A percentile compares a stretch with the other conserved stretches of the same genome.
These are phyloP conservation scores for Heliocidaris erythrogramma DNA, from an alignment of 35 echinoderm and acorn worm genomes.

Conservation along the genomic window DNA sequence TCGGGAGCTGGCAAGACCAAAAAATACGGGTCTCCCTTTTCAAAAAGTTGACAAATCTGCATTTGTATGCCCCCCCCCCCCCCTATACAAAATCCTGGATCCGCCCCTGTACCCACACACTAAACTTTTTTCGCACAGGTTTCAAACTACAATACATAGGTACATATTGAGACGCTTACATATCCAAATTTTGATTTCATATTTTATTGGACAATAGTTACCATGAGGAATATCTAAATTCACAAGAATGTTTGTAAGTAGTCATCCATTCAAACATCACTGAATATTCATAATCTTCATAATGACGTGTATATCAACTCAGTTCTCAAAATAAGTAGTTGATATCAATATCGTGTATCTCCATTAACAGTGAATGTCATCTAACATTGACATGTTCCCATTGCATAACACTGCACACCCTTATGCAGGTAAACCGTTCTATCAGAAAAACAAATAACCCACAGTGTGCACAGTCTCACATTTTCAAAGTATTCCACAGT, in stretches of 20 bases:
- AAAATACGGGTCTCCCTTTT: too few relatives aligned
- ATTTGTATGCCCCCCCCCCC: too few relatives aligned
- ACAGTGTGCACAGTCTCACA: not conserved
- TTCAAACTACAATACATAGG: too few relatives aligned
- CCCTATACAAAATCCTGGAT: too few relatives aligned
- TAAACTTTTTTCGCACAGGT: too few relatives aligned
- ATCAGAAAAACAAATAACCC: not conserved
- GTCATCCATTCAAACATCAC: not conserved
- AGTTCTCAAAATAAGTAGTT: not conserved
- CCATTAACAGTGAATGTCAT: not conserved
- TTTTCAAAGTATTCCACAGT: too few relatives aligned
- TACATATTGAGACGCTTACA: too few relatives aligned
- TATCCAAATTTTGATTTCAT: not conserved
- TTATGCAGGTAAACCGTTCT: not conserved
- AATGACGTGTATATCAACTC: not conserved
- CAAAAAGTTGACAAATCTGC: too few relatives aligned
- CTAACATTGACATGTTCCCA: not conserved
- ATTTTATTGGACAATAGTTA: constrained; percentile 19
- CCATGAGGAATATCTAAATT: not conserved
- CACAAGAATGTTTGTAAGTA: not conserved
- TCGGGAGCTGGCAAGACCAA: too few relatives aligned
- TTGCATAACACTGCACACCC: not conserved
- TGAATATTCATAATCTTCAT: not conserved
- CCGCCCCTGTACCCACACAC: too few relatives aligned
- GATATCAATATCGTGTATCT: not conserved